These are phyloP conservation scores for Callimico goeldii DNA, from an alignment of 2,797 vertebrate genomes.

Conservation along the genomic window DNA sequence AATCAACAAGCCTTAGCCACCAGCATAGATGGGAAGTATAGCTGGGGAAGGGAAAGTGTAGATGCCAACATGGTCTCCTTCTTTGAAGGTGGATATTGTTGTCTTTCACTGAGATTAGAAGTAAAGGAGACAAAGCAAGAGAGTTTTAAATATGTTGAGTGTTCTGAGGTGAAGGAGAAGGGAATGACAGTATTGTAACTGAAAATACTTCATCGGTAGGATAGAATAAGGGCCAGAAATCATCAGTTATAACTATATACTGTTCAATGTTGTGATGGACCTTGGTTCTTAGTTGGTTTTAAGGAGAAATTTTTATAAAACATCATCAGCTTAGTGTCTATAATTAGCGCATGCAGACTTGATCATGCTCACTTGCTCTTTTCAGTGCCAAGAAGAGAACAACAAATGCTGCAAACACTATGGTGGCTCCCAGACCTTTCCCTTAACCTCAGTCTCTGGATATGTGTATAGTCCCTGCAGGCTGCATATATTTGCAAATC, in stretches of 20 bases:
- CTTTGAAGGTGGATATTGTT: not conserved
- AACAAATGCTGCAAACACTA: not conserved
- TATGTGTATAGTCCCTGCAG: not conserved
- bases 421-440: not conserved
- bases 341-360: not conserved
- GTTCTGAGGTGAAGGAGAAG: not conserved
- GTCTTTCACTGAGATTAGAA: not conserved
- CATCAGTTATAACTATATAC: not conserved
- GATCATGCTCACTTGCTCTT: not conserved
- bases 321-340: not conserved
- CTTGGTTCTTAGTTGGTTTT: not conserved
- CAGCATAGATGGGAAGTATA: not conserved
- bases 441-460: not conserved
- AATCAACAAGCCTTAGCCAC: not conserved
- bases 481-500: not conserved
- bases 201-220: not conserved
- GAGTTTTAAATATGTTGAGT: not conserved
- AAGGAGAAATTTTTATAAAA: not conserved
- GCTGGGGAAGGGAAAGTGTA: not conserved
- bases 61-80: not conserved
- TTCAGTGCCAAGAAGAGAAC: not conserved
- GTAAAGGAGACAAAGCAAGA: not conserved
- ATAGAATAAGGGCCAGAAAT: not conserved
- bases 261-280: not conserved
- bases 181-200: not conserved